phyloP scores from a whole-genome alignment of 2,113 vertebrate genomes.

The Gallinago jamesoni region DNA sequence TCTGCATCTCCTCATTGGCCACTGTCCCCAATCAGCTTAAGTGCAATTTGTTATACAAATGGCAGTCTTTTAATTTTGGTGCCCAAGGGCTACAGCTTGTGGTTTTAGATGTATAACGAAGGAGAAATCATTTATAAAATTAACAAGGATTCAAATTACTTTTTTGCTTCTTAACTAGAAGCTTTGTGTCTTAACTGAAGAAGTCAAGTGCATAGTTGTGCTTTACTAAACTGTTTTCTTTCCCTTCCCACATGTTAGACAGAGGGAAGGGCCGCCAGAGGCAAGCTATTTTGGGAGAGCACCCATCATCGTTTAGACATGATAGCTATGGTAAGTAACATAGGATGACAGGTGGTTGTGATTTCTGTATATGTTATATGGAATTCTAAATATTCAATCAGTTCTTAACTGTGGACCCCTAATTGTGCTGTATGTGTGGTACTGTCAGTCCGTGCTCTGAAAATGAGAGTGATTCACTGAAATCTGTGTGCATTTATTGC shows the following conservation, averaged over 20 bases:
- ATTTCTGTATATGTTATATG: background rate
- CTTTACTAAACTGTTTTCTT: slow-evolving; percentile 73
- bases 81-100: slow-evolving; percentile 62
- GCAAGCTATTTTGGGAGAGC: slow-evolving; percentile 96
- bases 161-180: slow-evolving; percentile 59
- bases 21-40: slow-evolving; percentile 63
- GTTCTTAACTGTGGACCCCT: background rate
- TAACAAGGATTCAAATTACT: slow-evolving; percentile 64
- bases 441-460: background rate
- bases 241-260: slow-evolving; percentile 83
- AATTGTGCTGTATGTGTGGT: background rate
- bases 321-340: slow-evolving; percentile 90
- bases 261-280: slow-evolving; percentile 92
- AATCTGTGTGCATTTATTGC: background rate
- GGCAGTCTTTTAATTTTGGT: slow-evolving; percentile 59
- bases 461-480: background rate
- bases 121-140: slow-evolving; percentile 66
- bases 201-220: background rate
- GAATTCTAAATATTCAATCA: background rate
- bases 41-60: slow-evolving; percentile 71
- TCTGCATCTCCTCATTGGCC: slow-evolving; percentile 72
- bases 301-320: slow-evolving; percentile 90
- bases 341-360: background rate
- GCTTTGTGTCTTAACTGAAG: slow-evolving; percentile 56
- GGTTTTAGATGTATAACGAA: slow-evolving; percentile 68